Evolutionary conservation across 1,140 invertebrate species (phyloP).

Genomic region (Gonatopus flavifemur): DNA sequence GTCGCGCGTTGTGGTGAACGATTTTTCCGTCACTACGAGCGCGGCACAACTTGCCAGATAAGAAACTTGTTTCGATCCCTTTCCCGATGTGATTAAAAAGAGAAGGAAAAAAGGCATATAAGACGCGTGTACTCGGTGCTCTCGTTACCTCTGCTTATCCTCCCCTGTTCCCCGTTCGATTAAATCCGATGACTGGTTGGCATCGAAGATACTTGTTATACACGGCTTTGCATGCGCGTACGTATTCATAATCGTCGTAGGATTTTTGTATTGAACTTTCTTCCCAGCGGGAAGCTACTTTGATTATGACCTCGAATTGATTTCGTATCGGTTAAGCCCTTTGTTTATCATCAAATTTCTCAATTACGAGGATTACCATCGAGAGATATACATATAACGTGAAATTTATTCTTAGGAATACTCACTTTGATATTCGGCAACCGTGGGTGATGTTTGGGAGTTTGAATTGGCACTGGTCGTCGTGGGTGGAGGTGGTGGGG

Average conservation of each 20-base stretch:
- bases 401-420: no score
- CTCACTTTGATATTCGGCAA: conserved; percentile 60
- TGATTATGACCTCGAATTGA: conserved; percentile 15
- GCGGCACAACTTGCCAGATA: conserved; percentile 22
- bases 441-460: conserved; percentile 46
- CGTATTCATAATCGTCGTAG: not conserved
- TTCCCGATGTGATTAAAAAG: no score
- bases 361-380: no score
- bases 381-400: no score
- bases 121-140: conserved; percentile 20
- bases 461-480: conserved; percentile 43
- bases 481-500: no score
- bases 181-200: conserved; percentile 33
- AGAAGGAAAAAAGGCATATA: no score
- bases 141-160: not conserved
- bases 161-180: conserved; percentile 11
- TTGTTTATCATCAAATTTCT: no score
- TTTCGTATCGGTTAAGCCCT: conserved; percentile 4
- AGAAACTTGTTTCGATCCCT: no score
- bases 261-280: conserved; percentile 15
- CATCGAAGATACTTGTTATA: not conserved
- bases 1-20: conserved; percentile 9
- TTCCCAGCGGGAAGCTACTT: conserved; percentile 23
- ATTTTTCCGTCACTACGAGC: conserved; percentile 7
- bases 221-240: not conserved